Conservation (phyloP, 2,888 invertebrate genomes). For the Ectemnius cavifrons region DNA sequence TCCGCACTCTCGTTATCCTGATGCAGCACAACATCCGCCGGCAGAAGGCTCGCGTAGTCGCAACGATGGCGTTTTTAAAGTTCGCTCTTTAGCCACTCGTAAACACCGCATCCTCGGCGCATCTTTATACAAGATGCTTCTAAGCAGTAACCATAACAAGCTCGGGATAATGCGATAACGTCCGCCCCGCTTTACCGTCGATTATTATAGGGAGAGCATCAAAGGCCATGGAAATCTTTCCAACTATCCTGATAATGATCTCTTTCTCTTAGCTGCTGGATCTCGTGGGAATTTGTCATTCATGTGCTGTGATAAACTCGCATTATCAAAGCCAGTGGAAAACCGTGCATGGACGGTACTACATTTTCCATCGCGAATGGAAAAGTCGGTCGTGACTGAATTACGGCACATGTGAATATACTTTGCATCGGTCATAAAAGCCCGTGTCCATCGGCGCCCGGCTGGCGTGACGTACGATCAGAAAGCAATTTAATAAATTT, state of each 20-base stretch:
- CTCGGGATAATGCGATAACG: not conserved
- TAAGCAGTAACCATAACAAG: not conserved
- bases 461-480: conserved; percentile 47
- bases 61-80: not conserved
- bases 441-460: conserved; percentile 10
- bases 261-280: not conserved
- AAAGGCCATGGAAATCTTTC: not conserved
- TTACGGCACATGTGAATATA: conserved; percentile 39
- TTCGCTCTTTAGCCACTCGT: not conserved
- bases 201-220: not conserved
- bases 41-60: not conserved
- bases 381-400: conserved; percentile 34
- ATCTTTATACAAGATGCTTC: not conserved
- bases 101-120: conserved; percentile 1
- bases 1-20: no score
- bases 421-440: conserved; percentile 31
- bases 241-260: not conserved
- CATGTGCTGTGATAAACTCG: no score
- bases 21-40: not conserved
- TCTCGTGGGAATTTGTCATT: not conserved
- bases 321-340: not conserved
- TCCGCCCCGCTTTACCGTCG: not conserved
- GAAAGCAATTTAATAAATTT: conserved; percentile 62
- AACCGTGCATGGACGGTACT: conserved; percentile 16
- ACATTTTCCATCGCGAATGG: conserved; percentile 10